Conservation (phyloP, 2,888 invertebrate genomes). For the Himalopsyche kuldschensis region DNA sequence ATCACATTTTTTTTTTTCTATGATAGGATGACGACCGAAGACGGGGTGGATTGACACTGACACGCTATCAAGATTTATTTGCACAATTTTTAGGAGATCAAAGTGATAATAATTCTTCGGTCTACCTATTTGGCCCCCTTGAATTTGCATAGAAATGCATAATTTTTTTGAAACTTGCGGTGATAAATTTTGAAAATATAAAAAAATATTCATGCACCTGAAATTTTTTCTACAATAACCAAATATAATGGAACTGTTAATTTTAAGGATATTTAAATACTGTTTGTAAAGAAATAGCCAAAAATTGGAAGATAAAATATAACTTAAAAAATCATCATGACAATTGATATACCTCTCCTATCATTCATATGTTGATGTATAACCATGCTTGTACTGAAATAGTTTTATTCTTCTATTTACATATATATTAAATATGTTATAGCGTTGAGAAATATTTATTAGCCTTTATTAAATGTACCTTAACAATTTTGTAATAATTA, state of each 20-base stretch:
- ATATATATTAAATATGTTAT: no score
- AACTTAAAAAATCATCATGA: no score
- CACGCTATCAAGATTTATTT: slow-evolving; percentile 81
- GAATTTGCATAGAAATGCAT: slow-evolving; percentile 44
- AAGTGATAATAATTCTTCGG: slow-evolving; percentile 71
- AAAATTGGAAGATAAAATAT: no score
- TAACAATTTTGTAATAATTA: no score
- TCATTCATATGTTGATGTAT: no score
- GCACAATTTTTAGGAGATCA: slow-evolving; percentile 80
- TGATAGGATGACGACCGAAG: slow-evolving; percentile 80
- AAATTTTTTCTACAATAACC: background rate
- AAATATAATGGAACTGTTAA: background rate
- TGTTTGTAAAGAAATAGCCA: background rate
- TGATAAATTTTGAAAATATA: background rate
- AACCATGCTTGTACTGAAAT: no score
- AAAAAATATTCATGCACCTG: background rate
- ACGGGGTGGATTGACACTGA: slow-evolving; percentile 74
- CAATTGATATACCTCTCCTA: no score
- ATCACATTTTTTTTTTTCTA: background rate
- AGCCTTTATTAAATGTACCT: no score
- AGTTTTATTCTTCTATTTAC: no score
- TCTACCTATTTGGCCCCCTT: slow-evolving; percentile 79
- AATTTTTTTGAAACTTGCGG: background rate
- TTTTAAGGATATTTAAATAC: background rate
- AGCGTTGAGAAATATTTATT: no score